Base-by-base conservation (phyloP, 2,113 vertebrate genomes). In the Podocnemis expansa region DNA sequence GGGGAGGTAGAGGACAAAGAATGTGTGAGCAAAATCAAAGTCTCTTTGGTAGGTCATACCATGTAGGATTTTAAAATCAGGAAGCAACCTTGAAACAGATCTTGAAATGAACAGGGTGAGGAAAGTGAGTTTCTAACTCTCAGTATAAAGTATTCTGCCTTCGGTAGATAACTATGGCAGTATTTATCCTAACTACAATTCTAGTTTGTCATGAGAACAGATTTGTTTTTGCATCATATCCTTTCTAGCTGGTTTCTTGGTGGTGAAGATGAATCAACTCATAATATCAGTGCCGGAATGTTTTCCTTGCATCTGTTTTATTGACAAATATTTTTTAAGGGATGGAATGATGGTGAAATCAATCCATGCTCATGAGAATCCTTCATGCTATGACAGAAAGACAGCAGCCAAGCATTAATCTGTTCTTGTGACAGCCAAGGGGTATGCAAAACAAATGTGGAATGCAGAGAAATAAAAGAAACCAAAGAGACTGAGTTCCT, bases 311-410 rank as follows among this genome's bases (percentile, higher is more conserved):
- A 93, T 91, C 80, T 19, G 2, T 93, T 96, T 96, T 95, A 96
- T 94, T 95, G 96, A 97, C 80, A 96, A 97, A 95, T 96, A 89
- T 81, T 91, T 94, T 95, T 94, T 90, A 88, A 89, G 86, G 85
- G 84, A 88, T 67, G 81, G 73, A 89, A 87, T 51, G 85, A 87
- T 2, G 87, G 47, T 73, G 82, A 95, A 97, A 96, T 96, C 92
- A 94, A 93, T 94, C 67, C 0, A 0, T 75, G 51, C 94, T 84
- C 73, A 89, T 58, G 88, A 89, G 82, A 80, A 84, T 82, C 67
- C 88, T 86, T 95, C 89, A 89, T 67, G 41, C 67, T 94, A 85
- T 24, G 80, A 94, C 85, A 93, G 67, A 87, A 89, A n/a, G 81
- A 95, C 90, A 63, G 87, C 51, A 25, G 91, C 5, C 34, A 93